These are phyloP conservation scores for Petromus typicus DNA, from an alignment of 2,113 vertebrate species.

Conservation along the genomic window DNA sequence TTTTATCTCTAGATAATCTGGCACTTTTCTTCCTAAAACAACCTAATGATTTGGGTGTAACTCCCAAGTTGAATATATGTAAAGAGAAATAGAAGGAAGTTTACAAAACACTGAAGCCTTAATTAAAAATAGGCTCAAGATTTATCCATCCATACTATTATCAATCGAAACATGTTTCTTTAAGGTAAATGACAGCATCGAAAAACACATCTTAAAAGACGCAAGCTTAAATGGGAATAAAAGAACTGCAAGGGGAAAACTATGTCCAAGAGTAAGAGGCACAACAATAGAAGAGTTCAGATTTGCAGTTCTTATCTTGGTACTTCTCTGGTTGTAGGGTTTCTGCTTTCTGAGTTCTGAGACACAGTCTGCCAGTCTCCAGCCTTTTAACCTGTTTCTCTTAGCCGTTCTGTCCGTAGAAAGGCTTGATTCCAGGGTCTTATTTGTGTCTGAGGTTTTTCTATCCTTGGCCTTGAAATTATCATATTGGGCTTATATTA, in stretches of 20 bases:
- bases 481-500: not conserved
- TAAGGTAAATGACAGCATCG: slow-evolving; percentile 44
- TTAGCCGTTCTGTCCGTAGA: not conserved
- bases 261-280: not conserved
- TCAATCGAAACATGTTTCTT: slow-evolving; percentile 13
- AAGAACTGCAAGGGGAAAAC: not conserved
- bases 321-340: not conserved
- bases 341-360: slow-evolving; percentile 6
- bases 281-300: not conserved
- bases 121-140: slow-evolving; percentile 31
- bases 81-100: slow-evolving; percentile 39
- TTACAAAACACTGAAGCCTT: slow-evolving; percentile 15
- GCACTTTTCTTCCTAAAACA: not conserved
- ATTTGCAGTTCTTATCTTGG: slow-evolving; percentile 44
- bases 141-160: slow-evolving; percentile 21
- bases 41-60: not conserved
- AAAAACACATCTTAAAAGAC: slow-evolving; percentile 31
- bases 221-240: not conserved
- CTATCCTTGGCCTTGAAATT: not conserved
- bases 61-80: not conserved
- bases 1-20: slow-evolving; percentile 59
- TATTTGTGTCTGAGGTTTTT: not conserved
- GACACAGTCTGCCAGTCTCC: not conserved
- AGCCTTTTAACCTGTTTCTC: slow-evolving; percentile 13
- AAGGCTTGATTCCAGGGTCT: not conserved